phyloP scores from a whole-genome alignment of 2,797 vertebrate genomes.

The Anas bahamensis region DNA sequence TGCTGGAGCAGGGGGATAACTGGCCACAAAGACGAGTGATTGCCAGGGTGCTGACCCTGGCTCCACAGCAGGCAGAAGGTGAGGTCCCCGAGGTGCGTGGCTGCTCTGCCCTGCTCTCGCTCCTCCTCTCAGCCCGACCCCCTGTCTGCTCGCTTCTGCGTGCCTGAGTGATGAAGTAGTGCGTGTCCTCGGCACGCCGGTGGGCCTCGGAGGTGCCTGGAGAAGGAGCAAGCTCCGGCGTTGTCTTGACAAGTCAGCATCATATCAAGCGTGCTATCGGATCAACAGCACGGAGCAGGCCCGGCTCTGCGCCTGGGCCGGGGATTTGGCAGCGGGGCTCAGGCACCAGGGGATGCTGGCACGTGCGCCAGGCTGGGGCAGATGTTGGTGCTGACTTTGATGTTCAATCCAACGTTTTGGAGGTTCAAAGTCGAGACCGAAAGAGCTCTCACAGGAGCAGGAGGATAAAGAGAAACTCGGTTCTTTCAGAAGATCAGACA shows the following conservation, averaged over 20 bases:
- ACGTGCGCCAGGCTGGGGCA: neutral
- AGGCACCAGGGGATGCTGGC: neutral
- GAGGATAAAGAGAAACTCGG: slow-evolving; percentile 19
- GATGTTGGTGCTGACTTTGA: slow-evolving; percentile 60
- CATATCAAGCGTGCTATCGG: slow-evolving; percentile 8
- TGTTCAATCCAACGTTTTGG: slow-evolving; percentile 47
- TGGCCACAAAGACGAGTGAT: neutral
- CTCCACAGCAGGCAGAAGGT: neutral
- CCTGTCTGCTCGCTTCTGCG: fast-evolving
- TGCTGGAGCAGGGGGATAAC: neutral
- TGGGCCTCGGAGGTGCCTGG: neutral
- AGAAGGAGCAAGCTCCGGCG: slow-evolving; percentile 8
- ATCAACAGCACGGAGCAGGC: slow-evolving; percentile 1
- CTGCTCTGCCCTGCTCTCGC: neutral
- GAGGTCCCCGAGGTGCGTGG: fast-evolving
- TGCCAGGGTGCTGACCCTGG: neutral
- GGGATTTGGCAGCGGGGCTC: slow-evolving; percentile 12
- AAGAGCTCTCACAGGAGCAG: slow-evolving; percentile 14
- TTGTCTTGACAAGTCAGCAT: slow-evolving; percentile 50
- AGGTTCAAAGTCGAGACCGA: slow-evolving; percentile 40
- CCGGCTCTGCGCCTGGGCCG: neutral
- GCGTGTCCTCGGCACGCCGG: neutral
- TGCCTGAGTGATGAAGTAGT: neutral
- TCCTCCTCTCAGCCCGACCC: neutral
- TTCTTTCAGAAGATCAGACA: slow-evolving; percentile 46